Evolutionary conservation across 2,888 invertebrate genomes (phyloP).

Genomic region (Drosophila antonietae): DNA sequence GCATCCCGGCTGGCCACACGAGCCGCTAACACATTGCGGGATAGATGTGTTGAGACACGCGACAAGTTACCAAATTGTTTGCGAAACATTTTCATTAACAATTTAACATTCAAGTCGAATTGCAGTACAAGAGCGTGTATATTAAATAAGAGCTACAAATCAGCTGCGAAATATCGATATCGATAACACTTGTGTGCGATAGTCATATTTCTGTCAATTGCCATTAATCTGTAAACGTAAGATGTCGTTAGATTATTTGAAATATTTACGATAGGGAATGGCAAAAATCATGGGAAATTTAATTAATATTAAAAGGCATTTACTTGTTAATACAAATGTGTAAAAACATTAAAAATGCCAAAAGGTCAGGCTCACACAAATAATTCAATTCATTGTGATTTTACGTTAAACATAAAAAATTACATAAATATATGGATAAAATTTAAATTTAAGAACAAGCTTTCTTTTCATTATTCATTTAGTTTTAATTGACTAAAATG

Average conservation of each 20-base stretch:
- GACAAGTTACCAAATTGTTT: slow-evolving; percentile 61
- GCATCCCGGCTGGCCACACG: slow-evolving; percentile 12
- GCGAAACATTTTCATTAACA: slow-evolving; percentile 68
- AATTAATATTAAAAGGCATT: neutral
- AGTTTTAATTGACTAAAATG: no score
- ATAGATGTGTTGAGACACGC: slow-evolving; percentile 51
- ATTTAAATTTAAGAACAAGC: no score
- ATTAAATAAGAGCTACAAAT: slow-evolving; percentile 64
- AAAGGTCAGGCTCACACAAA: neutral
- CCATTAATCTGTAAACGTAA: neutral
- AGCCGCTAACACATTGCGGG: slow-evolving; percentile 32
- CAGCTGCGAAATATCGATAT: slow-evolving; percentile 30
- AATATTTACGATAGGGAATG: neutral
- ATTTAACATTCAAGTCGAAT: slow-evolving; percentile 27
- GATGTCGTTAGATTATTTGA: neutral
- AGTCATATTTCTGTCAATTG: neutral
- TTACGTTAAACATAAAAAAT: neutral
- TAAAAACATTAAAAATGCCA: neutral
- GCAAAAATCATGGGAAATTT: neutral
- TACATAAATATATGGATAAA: neutral
- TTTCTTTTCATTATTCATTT: no score
- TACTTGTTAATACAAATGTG: neutral
- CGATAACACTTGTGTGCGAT: neutral
- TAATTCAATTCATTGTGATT: neutral
- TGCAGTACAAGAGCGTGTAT: slow-evolving; percentile 39